phyloP scores from a whole-genome alignment of 2,113 vertebrate genomes.

The Formicarius rufipectus region DNA sequence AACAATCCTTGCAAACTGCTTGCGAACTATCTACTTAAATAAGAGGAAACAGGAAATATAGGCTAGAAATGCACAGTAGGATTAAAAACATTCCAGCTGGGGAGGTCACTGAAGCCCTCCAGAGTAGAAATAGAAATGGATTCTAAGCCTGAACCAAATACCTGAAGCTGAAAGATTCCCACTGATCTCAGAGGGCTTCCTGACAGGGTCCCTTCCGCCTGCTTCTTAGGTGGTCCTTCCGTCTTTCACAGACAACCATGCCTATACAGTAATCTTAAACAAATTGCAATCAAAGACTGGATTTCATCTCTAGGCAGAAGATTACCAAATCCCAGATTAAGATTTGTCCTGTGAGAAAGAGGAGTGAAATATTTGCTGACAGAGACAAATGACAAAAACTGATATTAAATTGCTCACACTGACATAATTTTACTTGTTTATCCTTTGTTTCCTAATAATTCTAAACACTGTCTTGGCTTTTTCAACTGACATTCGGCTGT shows the following conservation, averaged over 20 bases:
- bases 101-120: neutral
- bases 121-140: neutral
- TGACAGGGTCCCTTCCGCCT: neutral
- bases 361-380: neutral
- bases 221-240: neutral
- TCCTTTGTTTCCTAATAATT: neutral
- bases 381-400: neutral
- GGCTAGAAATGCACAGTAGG: neutral
- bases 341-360: neutral
- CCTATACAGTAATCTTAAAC: neutral
- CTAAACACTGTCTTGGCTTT: neutral
- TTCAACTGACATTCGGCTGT: neutral
- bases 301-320: neutral
- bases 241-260: neutral
- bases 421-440: neutral
- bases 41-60: fast-evolving
- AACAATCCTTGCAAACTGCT: neutral
- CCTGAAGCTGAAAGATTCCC: neutral
- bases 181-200: neutral
- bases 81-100: neutral
- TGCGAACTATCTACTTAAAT: neutral
- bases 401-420: neutral
- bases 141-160: neutral
- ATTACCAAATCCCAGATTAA: neutral
- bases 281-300: neutral